Evolutionary conservation across 2,113 vertebrate genomes (phyloP).

Genomic region (Cariama cristata): DNA sequence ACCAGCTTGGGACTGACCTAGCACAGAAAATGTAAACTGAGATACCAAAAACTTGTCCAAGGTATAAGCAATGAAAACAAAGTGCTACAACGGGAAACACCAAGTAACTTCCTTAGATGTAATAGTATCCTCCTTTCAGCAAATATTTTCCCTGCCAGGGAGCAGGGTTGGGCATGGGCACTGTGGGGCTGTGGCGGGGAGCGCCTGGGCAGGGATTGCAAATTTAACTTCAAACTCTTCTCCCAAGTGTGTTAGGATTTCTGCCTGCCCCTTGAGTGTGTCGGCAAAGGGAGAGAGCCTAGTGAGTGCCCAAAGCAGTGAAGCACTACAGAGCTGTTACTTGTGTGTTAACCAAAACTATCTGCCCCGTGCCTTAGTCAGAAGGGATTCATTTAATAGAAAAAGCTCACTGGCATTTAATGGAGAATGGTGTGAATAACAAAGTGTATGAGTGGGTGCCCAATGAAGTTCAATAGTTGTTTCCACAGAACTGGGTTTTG

Average conservation of each 20-base stretch:
- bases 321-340: background rate
- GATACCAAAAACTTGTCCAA: background rate
- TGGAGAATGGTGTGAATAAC: background rate
- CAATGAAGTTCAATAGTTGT: fast-evolving
- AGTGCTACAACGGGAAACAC: background rate
- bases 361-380: background rate
- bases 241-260: background rate
- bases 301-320: background rate
- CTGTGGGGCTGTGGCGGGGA: no score
- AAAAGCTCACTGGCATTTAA: background rate
- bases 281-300: background rate
- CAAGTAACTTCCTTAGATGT: background rate
- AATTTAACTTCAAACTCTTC: background rate
- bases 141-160: no score
- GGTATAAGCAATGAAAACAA: background rate
- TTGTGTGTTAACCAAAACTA: background rate
- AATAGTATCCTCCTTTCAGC: background rate
- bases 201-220: background rate
- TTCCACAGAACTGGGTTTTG: background rate
- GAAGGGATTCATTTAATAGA: background rate
- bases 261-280: no score
- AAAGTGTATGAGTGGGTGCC: background rate
- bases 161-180: no score
- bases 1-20: background rate
- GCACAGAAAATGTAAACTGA: background rate